Base-by-base conservation (phyloP, 2,113 vertebrate genomes). In the Gambusia affinis region DNA sequence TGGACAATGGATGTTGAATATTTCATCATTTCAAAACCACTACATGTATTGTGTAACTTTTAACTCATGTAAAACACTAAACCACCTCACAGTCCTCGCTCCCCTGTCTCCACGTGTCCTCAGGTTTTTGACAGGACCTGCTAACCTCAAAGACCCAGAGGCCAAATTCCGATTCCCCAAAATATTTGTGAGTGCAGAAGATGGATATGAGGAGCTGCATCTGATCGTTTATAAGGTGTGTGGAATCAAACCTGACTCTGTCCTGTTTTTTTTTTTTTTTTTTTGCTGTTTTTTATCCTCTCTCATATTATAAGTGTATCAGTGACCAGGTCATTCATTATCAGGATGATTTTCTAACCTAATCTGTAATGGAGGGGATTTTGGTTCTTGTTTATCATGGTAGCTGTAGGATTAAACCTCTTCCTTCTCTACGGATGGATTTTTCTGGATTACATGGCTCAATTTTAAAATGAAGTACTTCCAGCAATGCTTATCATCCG, bases 181-280 rank as follows among this genome's bases (percentile, higher is more conserved):
- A 95, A 99, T 99, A 92, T 99, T 98, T 92, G 96, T 99, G 66
- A 96, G 96, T 73, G 94, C 97, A 64, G 95, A 96, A 10, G 95
- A 96, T 19, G 94, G 93, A 79, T 96, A 96, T 0, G 97, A 99
- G 91, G 97, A 98, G 79, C 96, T 99, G 85, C 97, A 99, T 85
- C 93, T 99, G 86, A 98, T 99, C 60, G 98, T 99, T 75, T 99
- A 99, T 90, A 99, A 99, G 97, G 98, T 99, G 92, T 86, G 57
- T 28, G 4, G 12, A 64, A 60, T 62, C 51, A 33, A 67, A 70
- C 22, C 10, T 22, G 42, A 39, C 51, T 4, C 51, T 57, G 22
- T n/a, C 3, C 51, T 57, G 8, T n/a, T 54, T 75, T 39, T 27
- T 79, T 31, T 72, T 39, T 31, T 37, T 3, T 37, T 37, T 37